phyloP scores from a whole-genome alignment of 2,888 invertebrate genomes.

The Adelognathus sp. region DNA sequence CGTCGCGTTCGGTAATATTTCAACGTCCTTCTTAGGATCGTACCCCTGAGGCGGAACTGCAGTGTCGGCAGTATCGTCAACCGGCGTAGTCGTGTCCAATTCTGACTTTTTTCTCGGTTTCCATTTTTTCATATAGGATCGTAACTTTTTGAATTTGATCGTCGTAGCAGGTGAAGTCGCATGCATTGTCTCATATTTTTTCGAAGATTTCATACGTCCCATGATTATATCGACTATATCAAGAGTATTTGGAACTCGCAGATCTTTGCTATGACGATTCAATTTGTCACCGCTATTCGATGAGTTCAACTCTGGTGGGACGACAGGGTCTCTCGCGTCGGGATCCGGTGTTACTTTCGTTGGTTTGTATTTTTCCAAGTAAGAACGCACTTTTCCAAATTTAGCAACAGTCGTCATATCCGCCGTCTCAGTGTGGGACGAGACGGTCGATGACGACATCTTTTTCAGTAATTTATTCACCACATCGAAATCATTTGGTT shows the following conservation, averaged over 20 bases:
- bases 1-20: neutral
- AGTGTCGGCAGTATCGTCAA: neutral
- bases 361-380: neutral
- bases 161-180: neutral
- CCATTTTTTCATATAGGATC: neutral
- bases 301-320: neutral
- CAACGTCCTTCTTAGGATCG: neutral
- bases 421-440: too few relatives aligned
- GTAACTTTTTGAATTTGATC: neutral
- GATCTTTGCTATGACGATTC: neutral
- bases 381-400: neutral
- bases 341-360: neutral
- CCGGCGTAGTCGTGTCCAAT: neutral
- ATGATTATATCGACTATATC: conserved; percentile 12
- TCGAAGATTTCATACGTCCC: neutral
- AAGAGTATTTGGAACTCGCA: neutral
- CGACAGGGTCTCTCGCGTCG: neutral
- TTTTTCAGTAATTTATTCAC: too few relatives aligned
- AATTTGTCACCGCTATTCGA: neutral
- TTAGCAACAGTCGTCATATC: too few relatives aligned
- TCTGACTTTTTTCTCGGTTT: neutral
- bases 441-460: too few relatives aligned
- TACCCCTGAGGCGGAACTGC: neutral
- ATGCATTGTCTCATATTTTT: neutral
- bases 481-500: too few relatives aligned